Percentiles rank a stretch among this genome's conserved stretches.
Conservation (phyloP, 2,113 vertebrate species). For the Mobula birostris region DNA sequence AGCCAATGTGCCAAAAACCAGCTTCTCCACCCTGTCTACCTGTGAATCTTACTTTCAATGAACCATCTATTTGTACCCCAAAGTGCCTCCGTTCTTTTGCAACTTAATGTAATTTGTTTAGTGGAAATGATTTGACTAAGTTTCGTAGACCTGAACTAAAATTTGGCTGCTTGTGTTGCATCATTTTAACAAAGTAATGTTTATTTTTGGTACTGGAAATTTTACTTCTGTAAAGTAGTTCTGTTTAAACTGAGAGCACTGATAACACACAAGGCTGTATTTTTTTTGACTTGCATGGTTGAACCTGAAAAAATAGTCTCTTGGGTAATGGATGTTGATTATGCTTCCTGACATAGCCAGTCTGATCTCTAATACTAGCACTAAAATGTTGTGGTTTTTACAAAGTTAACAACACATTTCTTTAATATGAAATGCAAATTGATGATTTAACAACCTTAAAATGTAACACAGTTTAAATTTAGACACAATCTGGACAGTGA, state of each 20-base stretch:
- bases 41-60: too few species aligned
- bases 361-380: background rate
- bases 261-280: background rate
- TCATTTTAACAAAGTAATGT: background rate
- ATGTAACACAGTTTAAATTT: background rate
- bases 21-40: too few species aligned
- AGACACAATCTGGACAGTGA: background rate
- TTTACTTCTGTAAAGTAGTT: background rate
- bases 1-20: too few species aligned
- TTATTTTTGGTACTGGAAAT: background rate
- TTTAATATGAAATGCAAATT: background rate
- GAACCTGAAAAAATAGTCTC: background rate
- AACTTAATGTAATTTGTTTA: background rate
- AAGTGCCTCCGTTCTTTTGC: background rate
- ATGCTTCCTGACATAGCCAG: background rate
- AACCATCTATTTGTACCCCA: too few species aligned
- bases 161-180: background rate
- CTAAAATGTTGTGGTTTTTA: too few species aligned
- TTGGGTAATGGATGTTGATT: background rate
- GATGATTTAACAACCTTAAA: background rate
- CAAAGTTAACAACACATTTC: too few species aligned
- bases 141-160: background rate
- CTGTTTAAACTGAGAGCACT: background rate
- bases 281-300: slow-evolving; percentile 16
- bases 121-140: background rate